A percentile compares a stretch with the other conserved stretches of the same genome.
Conservation (phyloP, 1,140 invertebrate genomes). For the Micrasema longulum region DNA sequence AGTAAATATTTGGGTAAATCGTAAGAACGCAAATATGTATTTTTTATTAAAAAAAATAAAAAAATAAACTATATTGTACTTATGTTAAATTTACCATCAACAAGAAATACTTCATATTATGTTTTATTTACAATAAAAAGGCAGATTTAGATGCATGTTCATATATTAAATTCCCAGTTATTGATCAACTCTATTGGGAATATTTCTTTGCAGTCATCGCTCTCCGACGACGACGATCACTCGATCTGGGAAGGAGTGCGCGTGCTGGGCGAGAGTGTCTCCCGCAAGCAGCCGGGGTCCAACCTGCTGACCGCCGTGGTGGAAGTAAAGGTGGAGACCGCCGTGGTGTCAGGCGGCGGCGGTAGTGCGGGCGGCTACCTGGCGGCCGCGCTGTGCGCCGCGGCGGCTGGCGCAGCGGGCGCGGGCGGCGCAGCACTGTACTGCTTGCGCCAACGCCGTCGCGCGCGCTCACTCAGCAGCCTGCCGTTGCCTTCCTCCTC, state of each 20-base stretch:
- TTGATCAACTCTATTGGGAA: constrained; percentile 46
- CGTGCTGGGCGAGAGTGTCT: constrained; percentile 78
- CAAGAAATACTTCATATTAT: background rate
- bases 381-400: constrained; percentile 59
- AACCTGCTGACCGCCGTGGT: constrained; percentile 79
- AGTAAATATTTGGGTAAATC: too few relatives aligned
- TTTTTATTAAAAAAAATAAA: too few relatives aligned
- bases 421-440: constrained; percentile 64
- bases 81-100: background rate
- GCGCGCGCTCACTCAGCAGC: constrained; percentile 68
- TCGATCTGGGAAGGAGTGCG: constrained; percentile 72
- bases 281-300: constrained; percentile 72
- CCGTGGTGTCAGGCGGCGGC: constrained; percentile 69
- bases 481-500: constrained; percentile 69
- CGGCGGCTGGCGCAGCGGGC: constrained; percentile 62
- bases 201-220: constrained; percentile 65
- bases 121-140: background rate
- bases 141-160: background rate
- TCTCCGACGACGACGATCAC: constrained; percentile 65
- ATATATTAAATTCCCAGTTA: background rate
- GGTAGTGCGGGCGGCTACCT: constrained; percentile 59
- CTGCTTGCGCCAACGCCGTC: constrained; percentile 67
- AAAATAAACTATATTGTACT: background rate
- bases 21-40: too few relatives aligned
- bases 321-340: constrained; percentile 83